Evolutionary conservation across 2,888 invertebrate genomes (phyloP), one percentile per base, ranked within the genome.

Genomic region (Pediacus dermestoides): DNA sequence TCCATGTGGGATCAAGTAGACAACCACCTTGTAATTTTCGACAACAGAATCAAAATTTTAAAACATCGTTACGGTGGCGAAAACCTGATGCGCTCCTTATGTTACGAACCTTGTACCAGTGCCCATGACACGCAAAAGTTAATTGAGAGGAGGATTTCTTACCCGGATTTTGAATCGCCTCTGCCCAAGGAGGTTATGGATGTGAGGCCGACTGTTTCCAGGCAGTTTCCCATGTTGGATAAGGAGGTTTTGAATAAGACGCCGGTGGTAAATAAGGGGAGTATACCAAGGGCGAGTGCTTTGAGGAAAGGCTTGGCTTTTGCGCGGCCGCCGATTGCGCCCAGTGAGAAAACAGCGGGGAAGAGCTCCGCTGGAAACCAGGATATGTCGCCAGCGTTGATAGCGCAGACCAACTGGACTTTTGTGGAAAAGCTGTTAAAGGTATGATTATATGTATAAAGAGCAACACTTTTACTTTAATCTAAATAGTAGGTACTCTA

Each of bases 341-440:
- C 50, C 12, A 49, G 44, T 36, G 42, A 53, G 30, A 60, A 48
- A 30, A 28, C 42, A 4, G 52, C 51, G 10, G 32, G 37, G 2
- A 40, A 42, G 9, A 47, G 44, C 37, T 46, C 45, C 25, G 35
- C 39, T 14, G 55, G 44, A 27, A 59, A 60, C 46, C 60, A 65
- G 42, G 78, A 81, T 1, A 78, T 80, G 55, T 89, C 89, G 48
- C 90, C 93, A 0, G 90, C 93, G 1, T 79, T 90, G 22, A 88
- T 96, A 58, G 93, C 93, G 8, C 93, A 96, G 68, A 93, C 94
- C 18, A 96, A 99, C 71, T 92, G 94, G 85, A 89, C 91, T 13
- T 99, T 99, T 73, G 96, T 99, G 30, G 96, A 97, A 64, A 92
- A 94, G 66, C 76, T 99, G 53, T 74, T 99, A 31, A 94, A 94